phyloP scores from a whole-genome alignment of 2,113 vertebrate species.

The Osmerus eperlanus region DNA sequence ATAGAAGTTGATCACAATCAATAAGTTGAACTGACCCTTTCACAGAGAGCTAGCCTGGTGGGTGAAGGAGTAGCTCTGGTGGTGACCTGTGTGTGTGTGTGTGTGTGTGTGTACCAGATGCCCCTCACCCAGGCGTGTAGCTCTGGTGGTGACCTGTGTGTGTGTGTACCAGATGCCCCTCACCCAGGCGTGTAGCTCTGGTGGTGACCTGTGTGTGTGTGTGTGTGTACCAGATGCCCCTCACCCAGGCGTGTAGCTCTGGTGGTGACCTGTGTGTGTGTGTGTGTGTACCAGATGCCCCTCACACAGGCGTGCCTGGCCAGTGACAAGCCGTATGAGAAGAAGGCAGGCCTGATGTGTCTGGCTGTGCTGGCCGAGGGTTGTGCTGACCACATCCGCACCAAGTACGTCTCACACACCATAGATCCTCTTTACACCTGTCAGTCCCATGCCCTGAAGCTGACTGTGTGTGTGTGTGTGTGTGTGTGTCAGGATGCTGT shows the following conservation, averaged over 20 bases:
- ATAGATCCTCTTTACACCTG: too few relatives aligned
- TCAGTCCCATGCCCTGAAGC: background rate
- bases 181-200: too few relatives aligned
- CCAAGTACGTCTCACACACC: slow-evolving; percentile 65
- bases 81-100: background rate
- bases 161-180: background rate
- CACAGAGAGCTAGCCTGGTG: background rate
- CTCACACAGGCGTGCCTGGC: slow-evolving; percentile 72
- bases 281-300: slow-evolving; percentile 69
- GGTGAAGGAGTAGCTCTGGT: background rate
- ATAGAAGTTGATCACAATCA: background rate
- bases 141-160: background rate
- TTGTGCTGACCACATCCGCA: slow-evolving; percentile 85
- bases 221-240: slow-evolving; percentile 70
- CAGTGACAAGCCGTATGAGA: slow-evolving; percentile 77
- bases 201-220: background rate
- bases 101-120: background rate
- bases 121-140: too few relatives aligned
- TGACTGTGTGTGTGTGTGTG: background rate
- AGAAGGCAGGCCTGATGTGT: slow-evolving; percentile 84
- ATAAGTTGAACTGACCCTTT: background rate
- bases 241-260: slow-evolving; percentile 64
- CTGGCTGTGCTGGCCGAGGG: slow-evolving; percentile 88
- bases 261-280: too few relatives aligned
- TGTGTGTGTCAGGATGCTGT: slow-evolving; percentile 71